phyloP scores from a whole-genome alignment of 2,797 vertebrate species.

The Chiroxiphia lanceolata region DNA sequence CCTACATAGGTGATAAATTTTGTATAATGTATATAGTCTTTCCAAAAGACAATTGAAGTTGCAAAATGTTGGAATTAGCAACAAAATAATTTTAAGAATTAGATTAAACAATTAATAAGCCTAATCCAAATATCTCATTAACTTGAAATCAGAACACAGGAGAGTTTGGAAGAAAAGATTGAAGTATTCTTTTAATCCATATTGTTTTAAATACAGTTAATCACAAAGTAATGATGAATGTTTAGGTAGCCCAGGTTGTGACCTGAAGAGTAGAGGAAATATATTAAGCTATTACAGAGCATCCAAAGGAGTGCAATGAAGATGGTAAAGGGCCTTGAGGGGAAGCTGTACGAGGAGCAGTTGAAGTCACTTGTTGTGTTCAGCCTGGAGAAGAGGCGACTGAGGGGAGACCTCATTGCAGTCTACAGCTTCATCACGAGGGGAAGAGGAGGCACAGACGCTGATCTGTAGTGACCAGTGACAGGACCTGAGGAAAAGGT shows the following conservation, averaged over 20 bases:
- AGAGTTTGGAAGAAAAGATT: not conserved
- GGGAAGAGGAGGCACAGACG: not conserved
- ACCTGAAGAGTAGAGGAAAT: not conserved
- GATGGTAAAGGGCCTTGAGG: not conserved
- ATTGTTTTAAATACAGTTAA: not conserved
- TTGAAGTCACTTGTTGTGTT: not conserved
- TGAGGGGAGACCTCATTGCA: too few species aligned
- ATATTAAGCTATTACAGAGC: not conserved
- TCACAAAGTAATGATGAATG: not conserved
- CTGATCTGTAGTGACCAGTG: not conserved
- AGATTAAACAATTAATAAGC: not conserved
- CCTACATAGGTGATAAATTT: not conserved
- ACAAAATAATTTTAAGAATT: not conserved
- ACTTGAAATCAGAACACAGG: not conserved
- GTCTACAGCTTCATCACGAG: not conserved
- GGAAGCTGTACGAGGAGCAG: not conserved
- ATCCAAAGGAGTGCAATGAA: not conserved
- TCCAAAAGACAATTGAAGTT: not conserved
- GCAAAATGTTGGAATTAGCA: not conserved
- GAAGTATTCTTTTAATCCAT: not conserved
- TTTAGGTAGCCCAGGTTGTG: fast-evolving
- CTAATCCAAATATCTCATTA: not conserved
- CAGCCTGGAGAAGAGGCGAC: not conserved
- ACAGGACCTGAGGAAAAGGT: not conserved
- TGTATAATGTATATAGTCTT: not conserved